Conservation (phyloP, 2,113 vertebrate genomes). For the Carollia perspicillata region DNA sequence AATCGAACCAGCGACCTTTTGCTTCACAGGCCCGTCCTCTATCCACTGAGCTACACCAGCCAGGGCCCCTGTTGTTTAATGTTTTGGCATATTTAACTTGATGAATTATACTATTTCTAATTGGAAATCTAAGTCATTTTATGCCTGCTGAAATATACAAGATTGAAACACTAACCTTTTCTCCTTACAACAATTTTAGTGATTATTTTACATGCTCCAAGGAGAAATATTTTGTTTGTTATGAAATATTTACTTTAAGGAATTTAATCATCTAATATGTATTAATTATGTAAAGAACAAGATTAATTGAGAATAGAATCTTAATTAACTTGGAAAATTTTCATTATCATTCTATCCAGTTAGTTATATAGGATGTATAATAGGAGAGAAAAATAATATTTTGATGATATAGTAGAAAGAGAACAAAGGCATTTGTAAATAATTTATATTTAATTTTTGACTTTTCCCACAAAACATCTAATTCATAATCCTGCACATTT, state of each 20-base stretch:
- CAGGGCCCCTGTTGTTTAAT: not conserved
- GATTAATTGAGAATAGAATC: not conserved
- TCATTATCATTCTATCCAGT: not conserved
- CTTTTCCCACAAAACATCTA: not conserved
- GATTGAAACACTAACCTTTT: constrained; percentile 32
- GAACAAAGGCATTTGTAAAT: not conserved
- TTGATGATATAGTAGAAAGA: not conserved
- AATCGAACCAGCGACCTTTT: no score
- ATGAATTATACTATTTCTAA: constrained; percentile 29
- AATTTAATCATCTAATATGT: not conserved
- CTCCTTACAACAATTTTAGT: not conserved
- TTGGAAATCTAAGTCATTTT: constrained; percentile 10
- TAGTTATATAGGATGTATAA: not conserved
- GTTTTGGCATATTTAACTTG: not conserved
- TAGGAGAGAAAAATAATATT: not conserved
- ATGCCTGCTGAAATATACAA: not conserved
- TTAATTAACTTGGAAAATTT: not conserved
- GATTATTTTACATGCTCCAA: not conserved
- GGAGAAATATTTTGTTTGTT: not conserved
- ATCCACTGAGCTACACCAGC: no score
- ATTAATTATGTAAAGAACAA: not conserved
- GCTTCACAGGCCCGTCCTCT: no score
- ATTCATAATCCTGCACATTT: not conserved
- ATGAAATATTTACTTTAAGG: not conserved
- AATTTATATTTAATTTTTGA: not conserved